Base-by-base conservation (phyloP, 2,888 invertebrate species). In the Pemphredon lugubris region DNA sequence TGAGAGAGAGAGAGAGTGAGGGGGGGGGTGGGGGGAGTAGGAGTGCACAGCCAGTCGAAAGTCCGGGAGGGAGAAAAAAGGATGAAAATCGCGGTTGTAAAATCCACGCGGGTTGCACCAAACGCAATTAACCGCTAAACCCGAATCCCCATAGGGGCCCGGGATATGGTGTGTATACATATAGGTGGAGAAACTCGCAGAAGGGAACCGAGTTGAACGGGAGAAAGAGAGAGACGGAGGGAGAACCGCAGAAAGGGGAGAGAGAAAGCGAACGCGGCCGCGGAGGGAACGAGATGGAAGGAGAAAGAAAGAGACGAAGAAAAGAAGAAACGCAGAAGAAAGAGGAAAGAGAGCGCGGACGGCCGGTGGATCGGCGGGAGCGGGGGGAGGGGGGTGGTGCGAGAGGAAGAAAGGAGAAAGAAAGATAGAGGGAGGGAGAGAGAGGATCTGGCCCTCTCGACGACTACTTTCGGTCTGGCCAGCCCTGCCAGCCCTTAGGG, bases 401-500 rank as follows among this genome's bases (percentile, higher is more conserved):
- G 54, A 51, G 58, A 58, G 55, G 57, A 42, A 21, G 58, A 61
- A 54, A 61, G 60, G n/a, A 61, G 77, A 73, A 60, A 55, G n/a
- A 53, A 50, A 40, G 37, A 40, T 13, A 42, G 32, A 40, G 32
- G 32, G 26, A 16, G 26, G n/a, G 63, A 68, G 73, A 73, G 71
- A 64, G 75, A 65, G 61, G 54, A 69, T 73, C 73, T 76, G 79
- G 72, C 79, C 80, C 83, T 81, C 77, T 78, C 77, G 77, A 68
- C 75, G 73, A 73, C 82, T 83, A 83, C 83, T 86, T 86, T 87
- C 78, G 84, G 84, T 86, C 87, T 85, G 86, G 87, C 85, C 87
- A 86, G 86, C 85, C 86, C 85, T 85, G 87, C 84, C 82, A 87
- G 89, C 88, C 89, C 89, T 89, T 83, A 88, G 88, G 89, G 89